Percentiles rank a stretch among this genome's conserved stretches.
These are phyloP conservation scores for Glaucidium brasilianum DNA, from an alignment of 2,113 vertebrate genomes.

Conservation along the genomic window DNA sequence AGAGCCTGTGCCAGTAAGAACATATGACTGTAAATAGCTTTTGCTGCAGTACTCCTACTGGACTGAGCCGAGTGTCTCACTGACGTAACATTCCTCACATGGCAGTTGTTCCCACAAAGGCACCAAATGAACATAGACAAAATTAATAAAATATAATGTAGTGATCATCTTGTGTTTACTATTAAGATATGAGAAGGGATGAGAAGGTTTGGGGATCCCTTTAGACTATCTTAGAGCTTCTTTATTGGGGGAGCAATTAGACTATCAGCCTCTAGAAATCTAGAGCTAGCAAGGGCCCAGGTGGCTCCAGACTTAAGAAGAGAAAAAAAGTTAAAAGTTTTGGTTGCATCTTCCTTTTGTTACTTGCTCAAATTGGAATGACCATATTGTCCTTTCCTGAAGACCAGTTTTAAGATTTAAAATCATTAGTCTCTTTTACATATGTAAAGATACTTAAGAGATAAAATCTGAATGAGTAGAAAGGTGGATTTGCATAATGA, in stretches of 20 bases:
- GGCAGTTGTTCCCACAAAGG: not conserved
- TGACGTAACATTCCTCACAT: not conserved
- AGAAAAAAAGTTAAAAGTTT: conserved; percentile 51
- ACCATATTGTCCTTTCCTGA: conserved; percentile 25
- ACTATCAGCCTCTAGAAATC: conserved; percentile 36
- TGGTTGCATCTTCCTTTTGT: conserved; percentile 55
- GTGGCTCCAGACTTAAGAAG: conserved; percentile 36
- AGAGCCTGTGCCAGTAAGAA: not conserved
- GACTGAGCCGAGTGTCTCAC: not conserved
- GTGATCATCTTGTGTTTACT: not conserved
- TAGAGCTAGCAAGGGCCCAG: conserved; percentile 21
- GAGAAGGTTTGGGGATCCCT: not conserved
- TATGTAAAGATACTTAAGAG: conserved; percentile 48
- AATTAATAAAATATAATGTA: not conserved
- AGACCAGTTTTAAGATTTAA: conserved; percentile 48
- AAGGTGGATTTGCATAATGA: conserved; percentile 44
- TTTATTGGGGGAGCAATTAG: conserved; percentile 20
- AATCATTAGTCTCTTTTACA: conserved; percentile 47
- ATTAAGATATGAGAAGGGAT: not conserved
- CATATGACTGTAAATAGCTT: not conserved
- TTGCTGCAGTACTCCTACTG: not conserved
- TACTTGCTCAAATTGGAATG: conserved; percentile 32
- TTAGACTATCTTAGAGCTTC: not conserved
- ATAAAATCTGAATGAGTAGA: conserved; percentile 41
- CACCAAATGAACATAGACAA: not conserved